phyloP scores from a whole-genome alignment of 92 coral and sea anemone genomes.

The Epizoanthus rinbou region DNA sequence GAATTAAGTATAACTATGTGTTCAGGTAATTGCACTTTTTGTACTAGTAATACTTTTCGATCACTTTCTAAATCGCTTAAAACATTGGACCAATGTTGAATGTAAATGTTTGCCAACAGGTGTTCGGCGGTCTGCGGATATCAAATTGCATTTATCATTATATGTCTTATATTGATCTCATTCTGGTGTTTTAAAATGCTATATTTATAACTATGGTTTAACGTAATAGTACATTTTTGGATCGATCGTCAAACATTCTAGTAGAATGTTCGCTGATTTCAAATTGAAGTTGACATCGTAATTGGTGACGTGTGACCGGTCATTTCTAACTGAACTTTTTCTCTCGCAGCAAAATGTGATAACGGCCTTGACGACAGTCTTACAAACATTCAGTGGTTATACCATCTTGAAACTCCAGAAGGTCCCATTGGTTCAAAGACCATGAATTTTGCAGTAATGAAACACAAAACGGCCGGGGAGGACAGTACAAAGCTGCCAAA shows the following conservation, averaged over 20 bases:
- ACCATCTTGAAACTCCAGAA: conserved; percentile 83
- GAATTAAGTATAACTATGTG: not conserved
- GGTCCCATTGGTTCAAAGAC: conserved; percentile 40
- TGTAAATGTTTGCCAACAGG: too few relatives aligned
- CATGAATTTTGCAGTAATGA: conserved; percentile 4
- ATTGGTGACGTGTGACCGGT: conserved; percentile 22
- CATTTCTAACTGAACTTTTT: not conserved
- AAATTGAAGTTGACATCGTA: not conserved
- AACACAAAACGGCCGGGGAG: not conserved
- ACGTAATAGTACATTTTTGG: not conserved
- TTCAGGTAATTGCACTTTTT: too few relatives aligned
- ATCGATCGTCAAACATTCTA: not conserved
- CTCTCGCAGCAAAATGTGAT: conserved; percentile 41
- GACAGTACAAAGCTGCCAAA: not conserved
- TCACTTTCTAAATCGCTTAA: too few relatives aligned
- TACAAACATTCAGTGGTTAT: conserved; percentile 97
- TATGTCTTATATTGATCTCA: too few relatives aligned
- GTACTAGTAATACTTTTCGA: too few relatives aligned
- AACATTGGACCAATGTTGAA: too few relatives aligned
- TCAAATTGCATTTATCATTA: too few relatives aligned
- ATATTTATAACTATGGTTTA: too few relatives aligned
- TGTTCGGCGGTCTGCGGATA: too few relatives aligned
- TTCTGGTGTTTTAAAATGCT: too few relatives aligned
- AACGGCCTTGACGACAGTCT: conserved; percentile 89
- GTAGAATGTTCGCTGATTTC: not conserved